Conservation (phyloP, 2,888 invertebrate species). For the Coecobrya sp. region DNA sequence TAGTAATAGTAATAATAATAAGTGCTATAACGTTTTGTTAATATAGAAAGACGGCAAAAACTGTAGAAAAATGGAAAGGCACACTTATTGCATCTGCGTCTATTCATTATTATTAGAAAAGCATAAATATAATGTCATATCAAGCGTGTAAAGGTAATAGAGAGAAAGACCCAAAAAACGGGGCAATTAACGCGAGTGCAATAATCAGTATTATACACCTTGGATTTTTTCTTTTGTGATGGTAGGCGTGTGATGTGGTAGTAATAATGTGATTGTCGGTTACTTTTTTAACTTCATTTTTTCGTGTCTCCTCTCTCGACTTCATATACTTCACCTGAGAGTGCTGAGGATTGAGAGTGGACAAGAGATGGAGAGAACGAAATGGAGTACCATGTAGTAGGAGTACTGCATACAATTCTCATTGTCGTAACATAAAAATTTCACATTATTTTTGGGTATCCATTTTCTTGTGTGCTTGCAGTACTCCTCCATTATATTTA, state of each 20-base stretch:
- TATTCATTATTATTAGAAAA: slow-evolving; percentile 31
- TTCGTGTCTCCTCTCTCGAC: slow-evolving; percentile 60
- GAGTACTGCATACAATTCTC: neutral
- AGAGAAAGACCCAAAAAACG: slow-evolving; percentile 39
- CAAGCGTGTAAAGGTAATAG: neutral
- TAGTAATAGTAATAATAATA: neutral
- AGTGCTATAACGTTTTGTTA: slow-evolving; percentile 17
- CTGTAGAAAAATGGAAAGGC: slow-evolving; percentile 36
- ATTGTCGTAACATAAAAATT: slow-evolving; percentile 47
- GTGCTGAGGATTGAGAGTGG: slow-evolving; percentile 17
- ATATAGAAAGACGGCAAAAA: slow-evolving; percentile 29
- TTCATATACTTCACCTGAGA: neutral
- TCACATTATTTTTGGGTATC: slow-evolving; percentile 15
- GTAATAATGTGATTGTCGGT: slow-evolving; percentile 81
- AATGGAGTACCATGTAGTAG: neutral
- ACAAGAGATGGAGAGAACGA: neutral
- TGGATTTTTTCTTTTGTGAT: slow-evolving; percentile 44
- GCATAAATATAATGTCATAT: slow-evolving; percentile 8
- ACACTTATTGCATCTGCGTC: slow-evolving; percentile 37
- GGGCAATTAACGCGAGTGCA: slow-evolving; percentile 75
- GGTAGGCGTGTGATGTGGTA: slow-evolving; percentile 77
- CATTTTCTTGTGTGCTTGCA: neutral
- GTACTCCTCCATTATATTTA: neutral
- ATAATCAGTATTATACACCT: slow-evolving; percentile 75
- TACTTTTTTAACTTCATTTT: slow-evolving; percentile 68